A percentile compares a stretch with the other conserved stretches of the same genome.
Evolutionary conservation across 2,888 invertebrate species (phyloP).

Genomic region (Alentia gelatinosa): DNA sequence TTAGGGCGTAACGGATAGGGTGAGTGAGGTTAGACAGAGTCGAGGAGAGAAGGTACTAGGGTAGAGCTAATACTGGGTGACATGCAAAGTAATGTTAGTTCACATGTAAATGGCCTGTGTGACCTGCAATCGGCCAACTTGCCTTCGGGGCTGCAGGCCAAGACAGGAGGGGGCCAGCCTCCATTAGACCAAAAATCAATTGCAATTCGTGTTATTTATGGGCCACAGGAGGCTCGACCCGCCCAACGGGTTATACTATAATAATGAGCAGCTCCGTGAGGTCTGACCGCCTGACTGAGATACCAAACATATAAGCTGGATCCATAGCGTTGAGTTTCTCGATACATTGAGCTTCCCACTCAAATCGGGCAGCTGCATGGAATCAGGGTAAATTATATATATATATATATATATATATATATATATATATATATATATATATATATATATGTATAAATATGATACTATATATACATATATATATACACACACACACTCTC

Average conservation of each 20-base stretch:
- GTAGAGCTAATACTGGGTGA: not conserved
- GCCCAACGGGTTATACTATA: not conserved
- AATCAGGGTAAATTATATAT: not conserved
- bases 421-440: not conserved
- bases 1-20: not conserved
- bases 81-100: not conserved
- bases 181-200: conserved; percentile 7
- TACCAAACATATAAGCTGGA: not conserved
- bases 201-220: conserved; percentile 6
- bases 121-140: not conserved
- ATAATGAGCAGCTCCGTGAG: not conserved
- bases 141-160: not conserved
- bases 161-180: not conserved
- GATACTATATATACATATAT: too few relatives aligned
- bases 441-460: not conserved
- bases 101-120: not conserved
- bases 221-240: not conserved
- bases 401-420: not conserved
- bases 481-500: too few relatives aligned
- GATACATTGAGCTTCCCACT: too few relatives aligned
- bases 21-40: not conserved
- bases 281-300: not conserved
- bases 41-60: not conserved
- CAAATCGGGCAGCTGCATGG: too few relatives aligned
- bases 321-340: too few relatives aligned